Conservation (phyloP, 2,797 vertebrate genomes). For the Spondyliosoma cantharus region DNA sequence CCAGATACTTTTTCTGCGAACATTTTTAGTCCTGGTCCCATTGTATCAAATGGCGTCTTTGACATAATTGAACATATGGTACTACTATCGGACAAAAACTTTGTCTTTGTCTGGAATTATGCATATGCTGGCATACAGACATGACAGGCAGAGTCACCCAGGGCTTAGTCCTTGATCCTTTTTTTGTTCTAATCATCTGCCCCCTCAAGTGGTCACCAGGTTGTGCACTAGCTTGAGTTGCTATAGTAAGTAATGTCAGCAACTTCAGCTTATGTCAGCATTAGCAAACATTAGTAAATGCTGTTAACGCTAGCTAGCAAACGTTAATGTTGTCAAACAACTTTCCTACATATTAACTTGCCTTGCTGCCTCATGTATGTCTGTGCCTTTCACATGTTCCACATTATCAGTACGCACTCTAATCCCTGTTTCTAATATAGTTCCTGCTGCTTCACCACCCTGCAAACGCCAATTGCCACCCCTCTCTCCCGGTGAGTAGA, state of each 20-base stretch:
- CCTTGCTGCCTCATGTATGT: not conserved
- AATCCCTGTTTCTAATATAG: conserved; percentile 55
- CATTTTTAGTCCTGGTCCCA: too few species aligned
- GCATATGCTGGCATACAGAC: not conserved
- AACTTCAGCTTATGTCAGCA: too few species aligned
- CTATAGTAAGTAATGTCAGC: too few species aligned
- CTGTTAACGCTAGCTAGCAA: too few species aligned
- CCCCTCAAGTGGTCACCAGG: too few species aligned
- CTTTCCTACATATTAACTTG: not conserved
- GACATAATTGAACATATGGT: not conserved
- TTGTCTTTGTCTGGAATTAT: not conserved
- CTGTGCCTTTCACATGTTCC: not conserved
- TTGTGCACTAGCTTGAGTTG: too few species aligned
- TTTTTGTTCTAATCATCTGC: not conserved
- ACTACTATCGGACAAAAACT: not conserved
- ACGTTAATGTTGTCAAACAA: too few species aligned
- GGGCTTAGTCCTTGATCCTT: not conserved
- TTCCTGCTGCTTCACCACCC: conserved; percentile 61
- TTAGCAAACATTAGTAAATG: too few species aligned
- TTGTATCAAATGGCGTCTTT: not conserved
- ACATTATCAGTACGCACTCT: not conserved
- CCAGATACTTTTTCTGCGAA: not conserved
- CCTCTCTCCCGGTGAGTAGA: conserved; percentile 78
- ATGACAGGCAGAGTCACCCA: not conserved
- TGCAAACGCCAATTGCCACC: conserved; percentile 52